Conservation (phyloP, 2,113 vertebrate species). For the Python bivittatus region DNA sequence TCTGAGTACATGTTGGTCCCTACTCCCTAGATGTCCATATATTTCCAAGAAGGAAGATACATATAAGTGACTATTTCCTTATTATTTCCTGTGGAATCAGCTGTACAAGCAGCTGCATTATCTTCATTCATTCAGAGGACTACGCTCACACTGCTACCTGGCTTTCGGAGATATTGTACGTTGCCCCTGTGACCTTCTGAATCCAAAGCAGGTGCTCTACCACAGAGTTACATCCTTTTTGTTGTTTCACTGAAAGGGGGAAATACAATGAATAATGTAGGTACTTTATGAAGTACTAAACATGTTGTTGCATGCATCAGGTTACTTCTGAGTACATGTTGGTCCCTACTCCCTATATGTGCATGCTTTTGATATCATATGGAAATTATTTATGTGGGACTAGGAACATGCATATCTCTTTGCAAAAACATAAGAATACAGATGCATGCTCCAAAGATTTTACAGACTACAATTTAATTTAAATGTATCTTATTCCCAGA, state of each 20-base stretch:
- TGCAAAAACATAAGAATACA: not conserved
- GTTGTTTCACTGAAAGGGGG: not conserved
- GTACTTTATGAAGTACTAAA: not conserved
- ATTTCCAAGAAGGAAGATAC: not conserved
- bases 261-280: not conserved
- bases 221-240: not conserved
- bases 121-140: not conserved
- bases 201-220: not conserved
- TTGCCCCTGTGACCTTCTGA: not conserved
- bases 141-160: not conserved
- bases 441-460: not conserved
- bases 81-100: not conserved
- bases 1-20: not conserved
- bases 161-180: not conserved
- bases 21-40: not conserved
- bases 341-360: too few species aligned
- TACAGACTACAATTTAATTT: not conserved
- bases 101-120: not conserved
- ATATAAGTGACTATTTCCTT: not conserved
- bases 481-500: not conserved
- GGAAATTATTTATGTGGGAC: not conserved
- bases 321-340: too few species aligned
- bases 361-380: not conserved
- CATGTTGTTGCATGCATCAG: not conserved
- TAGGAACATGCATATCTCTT: not conserved